Evolutionary conservation across 2,888 invertebrate genomes (phyloP), one percentile per base, ranked within the genome.

Genomic region (Mechanitis messenoides): DNA sequence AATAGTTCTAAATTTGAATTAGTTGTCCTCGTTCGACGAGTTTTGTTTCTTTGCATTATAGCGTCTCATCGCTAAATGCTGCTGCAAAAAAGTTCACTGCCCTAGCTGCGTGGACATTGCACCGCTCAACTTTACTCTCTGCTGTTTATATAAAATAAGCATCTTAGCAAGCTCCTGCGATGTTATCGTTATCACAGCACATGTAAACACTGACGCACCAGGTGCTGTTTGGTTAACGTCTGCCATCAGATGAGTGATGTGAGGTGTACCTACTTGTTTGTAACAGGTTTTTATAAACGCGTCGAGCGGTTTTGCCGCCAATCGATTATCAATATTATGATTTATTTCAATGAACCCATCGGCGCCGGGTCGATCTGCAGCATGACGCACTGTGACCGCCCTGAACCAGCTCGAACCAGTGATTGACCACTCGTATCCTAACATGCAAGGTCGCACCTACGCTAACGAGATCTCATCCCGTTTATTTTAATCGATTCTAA

Each of bases 361-460:
- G 83, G 78, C 80, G 77, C 76, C 75, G 65, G 69, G 73, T 78
- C 80, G 78, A 81, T 83, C 74, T 77, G 68, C 70, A 67, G 69
- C 66, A 69, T 75, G 75, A 75, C 73, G 74, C 70, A 56, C 69
- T 66, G 71, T 71, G 71, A 67, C 73, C 75, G 74, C 78, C 71
- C 69, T 74, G 72, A 76, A 78, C 83, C 77, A 74, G 79, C 66
- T 66, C 68, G 65, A 69, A 74, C 83, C 70, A 75, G 81, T 77
- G 69, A 74, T 75, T 79, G 74, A 78, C 71, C 73, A 74, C 71
- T 72, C 69, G 67, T 70, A 78, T 78, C 78, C 72, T 74, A 72
- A 78, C 76, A 80, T 78, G 84, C 84, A 86, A 87, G 84, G 85
- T 81, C 82, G 74, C 70, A 72, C 85, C 85, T 81, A 87, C 88